These are phyloP conservation scores for Theropithecus gelada DNA, from an alignment of 2,113 vertebrate genomes.

Conservation along the genomic window DNA sequence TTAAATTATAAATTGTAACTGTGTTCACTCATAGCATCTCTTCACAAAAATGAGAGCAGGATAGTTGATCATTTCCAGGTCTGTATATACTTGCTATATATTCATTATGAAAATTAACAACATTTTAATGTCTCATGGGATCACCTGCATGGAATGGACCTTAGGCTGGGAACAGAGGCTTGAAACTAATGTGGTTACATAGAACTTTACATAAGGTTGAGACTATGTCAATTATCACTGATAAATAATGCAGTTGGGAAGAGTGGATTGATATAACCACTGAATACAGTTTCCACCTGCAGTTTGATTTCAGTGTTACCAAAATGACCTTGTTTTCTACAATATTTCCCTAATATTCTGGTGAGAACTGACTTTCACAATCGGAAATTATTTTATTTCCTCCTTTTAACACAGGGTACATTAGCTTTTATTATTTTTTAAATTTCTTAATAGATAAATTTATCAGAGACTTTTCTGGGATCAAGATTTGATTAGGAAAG, in stretches of 20 bases:
- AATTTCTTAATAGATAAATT: neutral
- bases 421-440: neutral
- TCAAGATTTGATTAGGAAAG: neutral
- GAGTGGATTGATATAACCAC: rapidly evolving
- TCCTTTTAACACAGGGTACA: neutral
- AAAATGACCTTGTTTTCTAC: neutral
- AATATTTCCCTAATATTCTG: neutral
- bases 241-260: neutral
- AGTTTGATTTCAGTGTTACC: neutral
- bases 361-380: neutral
- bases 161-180: neutral
- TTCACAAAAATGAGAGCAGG: neutral
- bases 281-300: neutral
- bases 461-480: neutral
- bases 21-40: neutral
- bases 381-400: neutral
- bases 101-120: neutral
- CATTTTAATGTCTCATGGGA: neutral
- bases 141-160: neutral
- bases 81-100: neutral
- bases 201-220: neutral
- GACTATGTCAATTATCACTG: neutral
- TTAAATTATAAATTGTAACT: neutral
- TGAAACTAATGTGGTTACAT: neutral
- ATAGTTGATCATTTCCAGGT: neutral